phyloP scores from a whole-genome alignment of 2,888 invertebrate species.

The Eilema caniola region DNA sequence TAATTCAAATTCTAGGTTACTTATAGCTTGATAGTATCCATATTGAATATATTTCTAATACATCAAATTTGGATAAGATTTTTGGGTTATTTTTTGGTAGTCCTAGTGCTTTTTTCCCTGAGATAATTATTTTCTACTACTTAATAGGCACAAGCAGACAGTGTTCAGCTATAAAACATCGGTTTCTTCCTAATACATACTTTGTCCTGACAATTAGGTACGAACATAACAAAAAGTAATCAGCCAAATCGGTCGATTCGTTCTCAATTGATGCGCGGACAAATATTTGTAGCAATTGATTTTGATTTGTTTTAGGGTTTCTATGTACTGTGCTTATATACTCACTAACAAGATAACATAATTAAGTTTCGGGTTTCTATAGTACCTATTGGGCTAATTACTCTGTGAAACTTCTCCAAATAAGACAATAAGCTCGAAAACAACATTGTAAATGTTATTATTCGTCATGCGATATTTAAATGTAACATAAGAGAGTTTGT shows the following conservation, averaged over 20 bases:
- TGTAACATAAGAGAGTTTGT: neutral
- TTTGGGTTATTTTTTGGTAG: no score
- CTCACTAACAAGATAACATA: neutral
- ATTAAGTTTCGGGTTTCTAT: neutral
- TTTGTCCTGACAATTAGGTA: neutral
- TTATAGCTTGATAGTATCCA: no score
- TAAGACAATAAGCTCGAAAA: neutral
- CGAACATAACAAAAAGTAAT: neutral
- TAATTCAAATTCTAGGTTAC: no score
- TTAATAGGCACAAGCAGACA: no score
- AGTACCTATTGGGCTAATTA: neutral
- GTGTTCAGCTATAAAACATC: neutral
- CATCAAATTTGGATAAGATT: no score
- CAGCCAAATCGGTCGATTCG: neutral
- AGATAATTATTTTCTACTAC: no score
- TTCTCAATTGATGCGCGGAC: neutral
- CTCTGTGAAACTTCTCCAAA: neutral
- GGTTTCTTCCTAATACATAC: neutral
- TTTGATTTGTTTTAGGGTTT: neutral
- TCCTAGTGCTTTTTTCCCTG: no score
- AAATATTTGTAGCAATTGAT: neutral
- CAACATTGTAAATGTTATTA: neutral
- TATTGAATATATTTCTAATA: no score
- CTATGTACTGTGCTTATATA: neutral
- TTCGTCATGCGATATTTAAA: neutral